Conservation (phyloP, 2,888 invertebrate species). For the Malthinus flaveolus region DNA sequence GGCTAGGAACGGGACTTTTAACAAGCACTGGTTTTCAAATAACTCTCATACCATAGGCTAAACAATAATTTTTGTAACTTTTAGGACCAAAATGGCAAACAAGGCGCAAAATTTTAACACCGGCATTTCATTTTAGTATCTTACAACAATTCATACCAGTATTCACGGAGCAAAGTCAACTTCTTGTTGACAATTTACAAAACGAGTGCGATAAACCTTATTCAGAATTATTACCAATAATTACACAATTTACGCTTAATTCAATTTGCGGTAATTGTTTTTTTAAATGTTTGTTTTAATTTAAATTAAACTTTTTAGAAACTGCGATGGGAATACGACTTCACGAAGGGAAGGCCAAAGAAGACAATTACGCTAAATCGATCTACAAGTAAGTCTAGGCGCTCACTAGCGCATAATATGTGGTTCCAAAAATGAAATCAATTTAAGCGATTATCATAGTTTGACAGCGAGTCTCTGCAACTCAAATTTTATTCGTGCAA, state of each 20-base stretch:
- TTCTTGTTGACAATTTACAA: constrained; percentile 40
- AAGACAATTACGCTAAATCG: neutral
- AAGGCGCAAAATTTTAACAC: constrained; percentile 51
- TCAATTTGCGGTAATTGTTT: constrained; percentile 58
- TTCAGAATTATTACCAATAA: constrained; percentile 54
- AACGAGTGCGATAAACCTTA: constrained; percentile 35
- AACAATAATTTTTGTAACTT: neutral
- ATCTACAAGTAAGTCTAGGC: neutral
- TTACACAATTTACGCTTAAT: constrained; percentile 58
- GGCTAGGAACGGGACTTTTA: constrained; percentile 50
- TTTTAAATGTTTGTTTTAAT: neutral
- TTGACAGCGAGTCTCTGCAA: too few relatives aligned
- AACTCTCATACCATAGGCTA: too few relatives aligned
- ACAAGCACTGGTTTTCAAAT: constrained; percentile 48
- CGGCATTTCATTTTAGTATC: constrained; percentile 53
- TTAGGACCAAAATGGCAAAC: constrained; percentile 54
- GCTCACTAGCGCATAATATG: too few relatives aligned
- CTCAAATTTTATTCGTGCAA: too few relatives aligned
- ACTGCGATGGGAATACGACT: constrained; percentile 72
- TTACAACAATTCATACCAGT: constrained; percentile 47
- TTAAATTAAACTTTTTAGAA: constrained; percentile 51
- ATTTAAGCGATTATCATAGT: too few relatives aligned
- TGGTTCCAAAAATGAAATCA: too few relatives aligned
- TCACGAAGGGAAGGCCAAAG: constrained; percentile 49
- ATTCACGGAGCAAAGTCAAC: constrained; percentile 46